Conservation (phyloP, 2,888 invertebrate genomes). For the Desoria tigrina region DNA sequence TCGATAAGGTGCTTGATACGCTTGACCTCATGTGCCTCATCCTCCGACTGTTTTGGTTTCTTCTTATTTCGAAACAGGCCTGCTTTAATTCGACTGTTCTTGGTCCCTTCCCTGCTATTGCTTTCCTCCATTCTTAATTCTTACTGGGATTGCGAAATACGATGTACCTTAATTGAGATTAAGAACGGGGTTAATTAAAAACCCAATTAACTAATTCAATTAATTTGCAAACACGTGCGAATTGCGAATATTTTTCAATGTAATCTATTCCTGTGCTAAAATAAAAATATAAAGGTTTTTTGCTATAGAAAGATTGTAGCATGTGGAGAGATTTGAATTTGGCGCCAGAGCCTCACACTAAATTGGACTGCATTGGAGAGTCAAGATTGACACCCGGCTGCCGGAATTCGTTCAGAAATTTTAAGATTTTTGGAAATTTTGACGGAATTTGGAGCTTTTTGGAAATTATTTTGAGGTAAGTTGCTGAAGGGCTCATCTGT, state of each 20-base stretch:
- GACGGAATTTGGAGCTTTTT: neutral
- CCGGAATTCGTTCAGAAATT: neutral
- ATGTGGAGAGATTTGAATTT: conserved; percentile 5
- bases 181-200: too few relatives aligned
- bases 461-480: too few relatives aligned
- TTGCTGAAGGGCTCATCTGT: too few relatives aligned
- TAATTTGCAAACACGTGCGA: too few relatives aligned
- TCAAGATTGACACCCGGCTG: conserved; percentile 5
- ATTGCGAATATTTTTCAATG: too few relatives aligned
- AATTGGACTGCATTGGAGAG: neutral
- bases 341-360: neutral
- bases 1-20: conserved; percentile 1
- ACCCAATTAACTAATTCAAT: too few relatives aligned
- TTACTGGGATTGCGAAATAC: too few relatives aligned
- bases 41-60: conserved; percentile 15
- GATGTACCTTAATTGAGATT: too few relatives aligned
- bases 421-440: neutral
- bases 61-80: conserved; percentile 13
- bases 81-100: conserved; percentile 12
- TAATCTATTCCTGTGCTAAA: too few relatives aligned
- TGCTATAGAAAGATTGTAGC: neutral
- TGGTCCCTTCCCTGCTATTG: conserved; percentile 9
- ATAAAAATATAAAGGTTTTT: too few relatives aligned
- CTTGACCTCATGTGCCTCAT: conserved; percentile 19
- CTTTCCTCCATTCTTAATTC: neutral